phyloP scores from a whole-genome alignment of 2,113 vertebrate genomes.

The Pontoporia blainvillei region DNA sequence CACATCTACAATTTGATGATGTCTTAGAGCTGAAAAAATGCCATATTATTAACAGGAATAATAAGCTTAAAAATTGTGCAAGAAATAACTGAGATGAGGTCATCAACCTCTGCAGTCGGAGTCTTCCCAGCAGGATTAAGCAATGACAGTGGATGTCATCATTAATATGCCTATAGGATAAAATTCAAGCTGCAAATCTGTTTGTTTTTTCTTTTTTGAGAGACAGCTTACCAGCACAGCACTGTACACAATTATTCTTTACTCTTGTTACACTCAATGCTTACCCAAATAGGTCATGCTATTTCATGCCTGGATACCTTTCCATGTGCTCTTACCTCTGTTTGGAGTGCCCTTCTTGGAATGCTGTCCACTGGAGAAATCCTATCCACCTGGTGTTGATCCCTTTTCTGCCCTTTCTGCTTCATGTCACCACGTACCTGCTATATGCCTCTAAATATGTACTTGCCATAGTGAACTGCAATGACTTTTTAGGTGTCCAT shows the following conservation, averaged over 20 bases:
- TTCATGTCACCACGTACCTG: background rate
- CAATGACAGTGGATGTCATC: background rate
- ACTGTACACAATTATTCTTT: constrained; percentile 22
- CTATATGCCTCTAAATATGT: background rate
- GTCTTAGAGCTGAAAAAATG: constrained; percentile 34
- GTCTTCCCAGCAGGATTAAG: background rate
- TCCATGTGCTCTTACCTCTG: background rate
- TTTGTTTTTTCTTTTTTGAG: background rate
- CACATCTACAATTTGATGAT: constrained; percentile 15
- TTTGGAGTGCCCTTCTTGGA: background rate
- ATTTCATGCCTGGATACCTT: constrained; percentile 11
- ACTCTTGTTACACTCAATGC: background rate
- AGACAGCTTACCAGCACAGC: background rate
- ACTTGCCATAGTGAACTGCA: background rate
- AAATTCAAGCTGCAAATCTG: constrained; percentile 16
- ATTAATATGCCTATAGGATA: background rate
- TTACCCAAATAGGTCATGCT: constrained; percentile 26
- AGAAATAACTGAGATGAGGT: background rate
- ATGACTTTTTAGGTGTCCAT: background rate
- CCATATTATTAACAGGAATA: constrained; percentile 27
- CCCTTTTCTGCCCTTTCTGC: constrained; percentile 20
- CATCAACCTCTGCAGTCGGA: background rate
- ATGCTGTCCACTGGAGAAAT: constrained; percentile 18
- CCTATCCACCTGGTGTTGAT: background rate
- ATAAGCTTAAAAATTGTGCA: constrained; percentile 29